These are phyloP conservation scores for Dasyornis broadbenti DNA, from an alignment of 2,113 vertebrate species.

Conservation along the genomic window DNA sequence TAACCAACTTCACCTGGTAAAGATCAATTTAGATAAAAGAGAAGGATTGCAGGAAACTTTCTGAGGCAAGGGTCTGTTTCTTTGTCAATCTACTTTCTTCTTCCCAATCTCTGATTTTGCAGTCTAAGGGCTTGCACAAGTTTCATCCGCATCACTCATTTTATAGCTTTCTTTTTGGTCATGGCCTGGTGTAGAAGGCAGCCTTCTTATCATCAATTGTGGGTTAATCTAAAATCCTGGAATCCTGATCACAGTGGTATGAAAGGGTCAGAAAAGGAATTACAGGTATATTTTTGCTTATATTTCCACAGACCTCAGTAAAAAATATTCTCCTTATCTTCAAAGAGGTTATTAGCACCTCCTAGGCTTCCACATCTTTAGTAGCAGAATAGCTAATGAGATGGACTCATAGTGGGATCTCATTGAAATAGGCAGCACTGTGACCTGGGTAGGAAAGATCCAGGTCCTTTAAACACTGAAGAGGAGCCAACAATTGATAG, in stretches of 20 bases:
- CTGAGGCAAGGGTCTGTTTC: background rate
- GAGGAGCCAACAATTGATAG: background rate
- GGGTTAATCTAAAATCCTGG: background rate
- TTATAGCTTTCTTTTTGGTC: background rate
- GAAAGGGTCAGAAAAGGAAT: background rate
- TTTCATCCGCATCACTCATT: background rate
- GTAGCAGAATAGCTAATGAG: background rate
- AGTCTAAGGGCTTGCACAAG: background rate
- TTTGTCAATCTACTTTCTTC: background rate
- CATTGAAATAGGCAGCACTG: background rate
- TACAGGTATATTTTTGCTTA: background rate
- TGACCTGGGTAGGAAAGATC: background rate
- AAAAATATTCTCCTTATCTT: background rate
- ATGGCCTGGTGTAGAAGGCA: background rate
- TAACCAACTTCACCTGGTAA: background rate
- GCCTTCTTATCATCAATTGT: background rate
- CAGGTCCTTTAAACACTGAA: background rate
- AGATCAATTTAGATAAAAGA: slow-evolving; percentile 4
- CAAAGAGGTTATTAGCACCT: background rate
- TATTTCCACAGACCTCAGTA: background rate
- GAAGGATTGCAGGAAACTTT: background rate
- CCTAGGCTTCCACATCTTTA: background rate
- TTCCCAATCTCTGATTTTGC: background rate
- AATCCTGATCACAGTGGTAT: background rate
- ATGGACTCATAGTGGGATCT: background rate